These are phyloP conservation scores for Corythaeola cristata DNA, from an alignment of 2,113 vertebrate genomes.

Conservation along the genomic window DNA sequence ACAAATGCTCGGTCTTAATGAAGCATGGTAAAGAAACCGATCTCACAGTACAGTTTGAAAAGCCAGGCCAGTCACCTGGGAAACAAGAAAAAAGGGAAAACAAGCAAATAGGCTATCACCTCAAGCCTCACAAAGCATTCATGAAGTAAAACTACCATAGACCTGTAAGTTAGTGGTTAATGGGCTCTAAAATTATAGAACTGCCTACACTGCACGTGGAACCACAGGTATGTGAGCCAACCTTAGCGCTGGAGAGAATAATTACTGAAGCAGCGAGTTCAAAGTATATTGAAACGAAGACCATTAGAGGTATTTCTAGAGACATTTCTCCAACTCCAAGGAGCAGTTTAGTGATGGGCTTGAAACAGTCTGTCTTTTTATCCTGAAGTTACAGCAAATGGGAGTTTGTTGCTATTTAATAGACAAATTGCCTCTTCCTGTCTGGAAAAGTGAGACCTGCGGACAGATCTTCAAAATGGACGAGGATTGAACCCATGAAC, in stretches of 20 bases:
- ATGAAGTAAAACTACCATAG: not conserved
- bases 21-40: constrained; percentile 13
- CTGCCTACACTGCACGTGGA: not conserved
- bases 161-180: not conserved
- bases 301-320: not conserved
- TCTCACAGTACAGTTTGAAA: constrained; percentile 18
- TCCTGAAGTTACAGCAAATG: not conserved
- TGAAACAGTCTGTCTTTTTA: not conserved
- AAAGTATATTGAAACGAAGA: not conserved
- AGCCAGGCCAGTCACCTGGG: constrained; percentile 42
- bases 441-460: not conserved
- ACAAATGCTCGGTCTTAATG: constrained; percentile 32
- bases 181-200: not conserved
- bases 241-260: not conserved
- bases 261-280: not conserved
- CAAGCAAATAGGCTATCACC: constrained; percentile 15
- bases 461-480: not conserved
- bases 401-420: not conserved
- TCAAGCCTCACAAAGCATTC: constrained; percentile 10
- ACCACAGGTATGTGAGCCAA: not conserved
- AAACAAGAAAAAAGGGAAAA: constrained; percentile 8
- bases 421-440: not conserved
- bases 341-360: not conserved
- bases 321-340: not conserved
- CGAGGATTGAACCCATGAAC: not conserved